phyloP scores from a whole-genome alignment of 2,113 vertebrate species.

The Nesospiza acunhae region DNA sequence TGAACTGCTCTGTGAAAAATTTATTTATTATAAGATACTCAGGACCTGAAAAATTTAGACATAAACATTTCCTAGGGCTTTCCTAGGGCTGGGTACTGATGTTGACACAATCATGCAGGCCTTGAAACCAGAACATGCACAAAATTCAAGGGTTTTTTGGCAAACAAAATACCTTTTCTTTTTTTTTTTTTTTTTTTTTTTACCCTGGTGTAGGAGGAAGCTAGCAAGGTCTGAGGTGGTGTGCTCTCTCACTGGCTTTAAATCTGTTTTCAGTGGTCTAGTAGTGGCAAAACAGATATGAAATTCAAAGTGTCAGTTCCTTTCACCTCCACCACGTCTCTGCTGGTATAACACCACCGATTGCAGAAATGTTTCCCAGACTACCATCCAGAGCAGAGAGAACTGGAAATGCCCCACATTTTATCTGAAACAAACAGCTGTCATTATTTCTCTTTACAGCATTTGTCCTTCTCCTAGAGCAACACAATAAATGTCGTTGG shows the following conservation, averaged over 20 bases:
- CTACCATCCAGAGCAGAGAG: background rate
- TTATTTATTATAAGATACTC: background rate
- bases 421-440: background rate
- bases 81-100: background rate
- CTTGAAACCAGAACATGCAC: background rate
- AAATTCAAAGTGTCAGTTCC: background rate
- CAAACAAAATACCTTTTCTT: background rate
- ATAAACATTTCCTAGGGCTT: background rate
- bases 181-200: too few species aligned
- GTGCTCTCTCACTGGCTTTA: background rate
- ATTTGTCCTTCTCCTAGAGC: background rate
- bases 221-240: background rate
- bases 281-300: background rate
- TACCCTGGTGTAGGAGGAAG: background rate
- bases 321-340: background rate
- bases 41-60: background rate
- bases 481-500: background rate
- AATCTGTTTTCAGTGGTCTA: background rate
- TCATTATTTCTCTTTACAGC: background rate
- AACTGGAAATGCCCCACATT: background rate
- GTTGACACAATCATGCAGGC: background rate
- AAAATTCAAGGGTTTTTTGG: background rate
- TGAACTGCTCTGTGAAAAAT: background rate
- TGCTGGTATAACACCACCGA: accelerated
- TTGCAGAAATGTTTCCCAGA: background rate